Base-by-base conservation (phyloP, 2,113 vertebrate genomes). In the Callionymus lyra region DNA sequence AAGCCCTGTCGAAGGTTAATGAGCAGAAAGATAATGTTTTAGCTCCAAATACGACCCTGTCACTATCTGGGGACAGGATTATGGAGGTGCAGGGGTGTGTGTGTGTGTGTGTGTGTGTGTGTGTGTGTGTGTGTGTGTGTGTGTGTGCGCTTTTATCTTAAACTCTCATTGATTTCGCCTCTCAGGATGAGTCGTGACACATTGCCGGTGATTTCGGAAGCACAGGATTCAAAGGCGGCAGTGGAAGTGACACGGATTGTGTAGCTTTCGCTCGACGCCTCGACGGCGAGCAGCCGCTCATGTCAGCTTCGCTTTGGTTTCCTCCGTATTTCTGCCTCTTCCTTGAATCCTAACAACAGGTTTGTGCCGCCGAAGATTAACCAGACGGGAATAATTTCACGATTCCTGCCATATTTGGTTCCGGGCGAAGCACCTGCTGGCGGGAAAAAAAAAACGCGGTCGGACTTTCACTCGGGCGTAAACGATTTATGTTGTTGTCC, bases 11-110 rank as follows among this genome's bases (percentile, higher is more conserved):
- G 46, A 72, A 79, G 73, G 75, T 79, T 79, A 80, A 82, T 79
- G 73, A 77, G 72, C 72, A 75, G 74, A 80, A 82, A 77, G 72
- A 79, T 72, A 68, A 80, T 76, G 70, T 77, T 79, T 79, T 77
- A 74, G 68, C 70, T 66, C 70, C 74, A 68, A 72, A 67, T 69
- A 47, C 53, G 33, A 73, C 66, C 68, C 62, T 63, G 74, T 69
- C 68, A 65, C 52, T 52, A 53, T 63, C 60, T 59, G 60, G 49
- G 49, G 44, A 53, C 62, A 41, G 63, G 43, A 59, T 43, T 57
- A 68, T 18, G 37, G 53, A 41, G 32, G 37, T 47, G 47, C 38
- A 31, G 34, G 21, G 34, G 38, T 41, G 39, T 53, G 50, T 53
- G 38, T 48, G 33, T 34, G 33, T 33, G 32, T 54, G 37, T 37